Conservation (phyloP, 2,113 vertebrate species). For the Neolamprologus ventralis region DNA sequence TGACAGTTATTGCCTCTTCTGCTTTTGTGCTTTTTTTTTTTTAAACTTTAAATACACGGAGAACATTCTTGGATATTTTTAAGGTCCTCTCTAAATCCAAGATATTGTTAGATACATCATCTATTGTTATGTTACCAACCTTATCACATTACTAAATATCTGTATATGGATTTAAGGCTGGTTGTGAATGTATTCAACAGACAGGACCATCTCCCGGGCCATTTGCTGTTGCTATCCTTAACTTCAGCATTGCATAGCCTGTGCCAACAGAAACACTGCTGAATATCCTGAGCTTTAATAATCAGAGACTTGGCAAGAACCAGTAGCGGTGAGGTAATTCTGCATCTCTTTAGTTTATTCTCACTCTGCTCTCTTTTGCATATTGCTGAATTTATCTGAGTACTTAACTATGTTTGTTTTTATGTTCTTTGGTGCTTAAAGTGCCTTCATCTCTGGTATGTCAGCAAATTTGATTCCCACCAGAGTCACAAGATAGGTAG, state of each 20-base stretch:
- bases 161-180: conserved; percentile 1
- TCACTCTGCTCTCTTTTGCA: neutral
- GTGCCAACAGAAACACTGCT: conserved; percentile 37
- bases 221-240: conserved; percentile 7
- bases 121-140: neutral
- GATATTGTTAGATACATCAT: neutral
- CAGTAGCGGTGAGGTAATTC: conserved; percentile 12
- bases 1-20: neutral
- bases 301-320: neutral
- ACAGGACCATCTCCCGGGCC: neutral
- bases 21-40: neutral
- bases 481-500: neutral
- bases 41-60: accelerated
- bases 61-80: neutral
- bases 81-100: neutral
- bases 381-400: neutral
- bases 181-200: neutral
- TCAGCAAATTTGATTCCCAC: neutral
- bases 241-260: neutral
- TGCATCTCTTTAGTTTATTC: neutral
- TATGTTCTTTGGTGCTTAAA: neutral
- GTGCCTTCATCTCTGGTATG: neutral
- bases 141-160: neutral
- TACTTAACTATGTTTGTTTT: neutral
- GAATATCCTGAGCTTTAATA: neutral